Conservation (phyloP, 2,113 vertebrate genomes). For the Tragelaphus buxtoni region DNA sequence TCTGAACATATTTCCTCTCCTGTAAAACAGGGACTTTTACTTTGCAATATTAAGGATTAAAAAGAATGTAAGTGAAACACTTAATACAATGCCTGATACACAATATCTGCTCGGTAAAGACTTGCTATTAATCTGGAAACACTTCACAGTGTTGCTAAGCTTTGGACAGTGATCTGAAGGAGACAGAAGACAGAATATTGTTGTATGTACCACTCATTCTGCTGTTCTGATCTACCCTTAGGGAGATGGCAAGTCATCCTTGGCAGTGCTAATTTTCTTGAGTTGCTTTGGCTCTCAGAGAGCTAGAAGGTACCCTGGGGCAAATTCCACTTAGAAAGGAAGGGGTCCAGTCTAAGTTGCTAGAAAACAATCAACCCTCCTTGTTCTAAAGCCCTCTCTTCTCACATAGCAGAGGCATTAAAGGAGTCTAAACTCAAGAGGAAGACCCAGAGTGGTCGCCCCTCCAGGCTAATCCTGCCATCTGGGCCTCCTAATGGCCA, state of each 20-base stretch:
- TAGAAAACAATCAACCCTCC: neutral
- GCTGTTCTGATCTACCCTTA: slow-evolving; percentile 9
- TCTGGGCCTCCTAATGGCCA: slow-evolving; percentile 50
- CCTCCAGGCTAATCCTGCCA: slow-evolving; percentile 25
- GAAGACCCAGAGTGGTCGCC: neutral
- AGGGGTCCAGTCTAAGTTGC: neutral
- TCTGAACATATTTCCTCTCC: neutral
- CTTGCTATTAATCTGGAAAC: neutral
- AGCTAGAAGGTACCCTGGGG: neutral
- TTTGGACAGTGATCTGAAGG: neutral
- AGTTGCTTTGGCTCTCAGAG: neutral
- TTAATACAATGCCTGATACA: neutral
- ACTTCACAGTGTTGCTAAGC: neutral
- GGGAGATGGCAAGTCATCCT: neutral
- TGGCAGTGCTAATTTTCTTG: slow-evolving; percentile 26
- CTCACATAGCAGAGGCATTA: neutral
- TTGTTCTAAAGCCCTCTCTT: slow-evolving; percentile 26
- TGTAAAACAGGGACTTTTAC: neutral
- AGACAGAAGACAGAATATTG: neutral
- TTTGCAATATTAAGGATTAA: neutral
- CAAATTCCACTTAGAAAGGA: slow-evolving; percentile 49
- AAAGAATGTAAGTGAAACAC: neutral
- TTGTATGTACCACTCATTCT: neutral
- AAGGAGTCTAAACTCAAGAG: neutral
- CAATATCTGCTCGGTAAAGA: neutral